Base-by-base conservation (phyloP, 2,113 vertebrate genomes). In the Plectropomus leopardus region DNA sequence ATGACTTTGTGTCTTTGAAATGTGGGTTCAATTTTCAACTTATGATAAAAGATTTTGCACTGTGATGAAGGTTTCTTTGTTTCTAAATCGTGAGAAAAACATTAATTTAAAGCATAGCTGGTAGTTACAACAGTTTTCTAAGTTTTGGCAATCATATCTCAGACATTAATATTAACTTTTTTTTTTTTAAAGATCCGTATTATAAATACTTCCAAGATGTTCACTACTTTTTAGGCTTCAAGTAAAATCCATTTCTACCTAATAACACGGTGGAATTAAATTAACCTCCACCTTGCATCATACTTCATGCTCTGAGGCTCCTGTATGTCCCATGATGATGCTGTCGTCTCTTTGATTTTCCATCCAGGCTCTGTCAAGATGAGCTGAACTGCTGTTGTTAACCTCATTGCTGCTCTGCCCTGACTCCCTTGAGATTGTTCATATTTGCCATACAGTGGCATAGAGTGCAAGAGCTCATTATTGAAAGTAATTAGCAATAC, bases 351-450 rank as follows among this genome's bases (percentile, higher is more conserved):
- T 17, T 54, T 26, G 17, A 84, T 76, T 89, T 85, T 87, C 80
- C 23, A 0, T 64, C 7, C 24, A 60, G 44, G 10, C 69, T 59
- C 65, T 24, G 7, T 19, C 24, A 67, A 32, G 64, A 75, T 34
- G 47, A 79, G 51, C 51, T 28, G 7, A 74, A 34, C 71, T 71
- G 42, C 24, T 83, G 69, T 81, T 80, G 70, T 70, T 61, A 81
- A 75, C 32, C 7, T 79, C 42, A 51, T n/a, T 53, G 65, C 23
- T 57, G 19, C 24, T 60, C 15, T 26, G 23, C 64, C 26, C 16
- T 21, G 15, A 10, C 34, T 81, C 76, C 74, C 77, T 13, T 16
- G 73, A 59, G 77, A 44, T 24, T 15, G 3, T 8, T 68, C 19
- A 34, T 77, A 72, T 79, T 84, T 61, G 57, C 16, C 30, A 63